Percentiles rank a stretch among this genome's conserved stretches.
These are phyloP conservation scores for Cepphus grylle DNA, from an alignment of 2,113 vertebrate species.

Conservation along the genomic window DNA sequence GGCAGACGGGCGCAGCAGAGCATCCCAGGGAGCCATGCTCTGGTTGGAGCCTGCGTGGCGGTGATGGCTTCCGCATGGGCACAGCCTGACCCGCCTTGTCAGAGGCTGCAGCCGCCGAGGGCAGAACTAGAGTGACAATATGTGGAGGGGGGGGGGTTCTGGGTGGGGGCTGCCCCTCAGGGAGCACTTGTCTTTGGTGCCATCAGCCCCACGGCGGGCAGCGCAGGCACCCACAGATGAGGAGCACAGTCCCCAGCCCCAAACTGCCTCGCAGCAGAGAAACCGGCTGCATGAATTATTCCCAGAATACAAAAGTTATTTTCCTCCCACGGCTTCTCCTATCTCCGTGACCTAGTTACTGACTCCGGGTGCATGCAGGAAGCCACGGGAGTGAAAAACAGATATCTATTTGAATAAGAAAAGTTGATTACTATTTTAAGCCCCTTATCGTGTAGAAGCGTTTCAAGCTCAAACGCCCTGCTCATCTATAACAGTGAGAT, in stretches of 20 bases:
- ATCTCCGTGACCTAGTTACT: conserved; percentile 23
- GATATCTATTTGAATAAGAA: neutral
- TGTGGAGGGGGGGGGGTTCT: fast-evolving
- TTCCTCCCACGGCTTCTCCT: neutral
- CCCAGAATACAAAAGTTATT: neutral
- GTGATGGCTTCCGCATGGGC: fast-evolving
- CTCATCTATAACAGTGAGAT: neutral
- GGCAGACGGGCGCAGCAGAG: neutral
- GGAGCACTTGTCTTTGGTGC: neutral
- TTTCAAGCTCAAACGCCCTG: neutral
- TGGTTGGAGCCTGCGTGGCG: neutral
- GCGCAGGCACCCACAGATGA: no score
- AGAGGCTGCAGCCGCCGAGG: fast-evolving
- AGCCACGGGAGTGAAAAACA: neutral
- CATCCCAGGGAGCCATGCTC: neutral
- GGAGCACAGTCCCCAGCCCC: fast-evolving
- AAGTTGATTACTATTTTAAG: conserved; percentile 49
- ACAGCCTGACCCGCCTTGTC: neutral
- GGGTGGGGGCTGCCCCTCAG: neutral
- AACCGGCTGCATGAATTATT: neutral
- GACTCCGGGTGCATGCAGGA: neutral
- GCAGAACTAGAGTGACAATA: fast-evolving
- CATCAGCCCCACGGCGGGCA: fast-evolving
- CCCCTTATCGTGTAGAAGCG: neutral
- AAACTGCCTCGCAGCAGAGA: fast-evolving